Base-by-base conservation (phyloP, 2,797 vertebrate genomes). In the Martes flavigula region DNA sequence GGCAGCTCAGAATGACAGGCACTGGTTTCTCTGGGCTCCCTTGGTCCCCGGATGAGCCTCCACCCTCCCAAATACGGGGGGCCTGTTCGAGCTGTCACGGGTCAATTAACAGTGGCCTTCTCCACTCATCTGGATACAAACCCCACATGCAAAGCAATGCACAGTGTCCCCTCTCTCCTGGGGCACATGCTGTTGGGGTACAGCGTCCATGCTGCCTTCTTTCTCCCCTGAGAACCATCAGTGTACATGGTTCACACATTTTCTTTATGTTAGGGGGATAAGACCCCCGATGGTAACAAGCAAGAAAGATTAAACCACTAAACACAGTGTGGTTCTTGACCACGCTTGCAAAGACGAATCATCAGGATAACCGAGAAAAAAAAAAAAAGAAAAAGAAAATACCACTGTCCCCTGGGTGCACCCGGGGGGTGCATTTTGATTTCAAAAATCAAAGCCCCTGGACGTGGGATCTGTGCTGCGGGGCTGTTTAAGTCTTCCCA, bases 211-310 rank as follows among this genome's bases (percentile, higher is more conserved):
- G 48, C 48, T 17, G 48, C 14, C 81, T 13, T 25, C 48, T 10
- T 48, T 3, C 56, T 68, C 62, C n/a, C 48, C 5, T 3, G 51
- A 64, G 51, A 17, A 27, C 56, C 23, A 1, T 21, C 2, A 35
- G 23, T 2, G 38, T 2, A 7, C 12, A 21, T 2, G 5, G 25
- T 56, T 83, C 21, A 23, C n/a, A 9, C 0, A 0, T 9, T 2
- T 32, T 18, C 60, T 51, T 7, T n/a, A 3, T 3, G 13, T 23
- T 2, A 30, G 17, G 30, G 87, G 7, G 21, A 5, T 25, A 2
- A 48, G 27, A 30, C 6, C 54, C 11, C 7, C 54, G 11, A n/a
- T 58, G 7, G 27, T 51, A 8, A 5, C 11, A 17, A 11, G 7
- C 46, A 14, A 56, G 46, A 58, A 58, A 83, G 68, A 32, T 68